These are phyloP conservation scores for Pangasius larnaudii DNA, from an alignment of 2,797 vertebrate species.

Conservation along the genomic window DNA sequence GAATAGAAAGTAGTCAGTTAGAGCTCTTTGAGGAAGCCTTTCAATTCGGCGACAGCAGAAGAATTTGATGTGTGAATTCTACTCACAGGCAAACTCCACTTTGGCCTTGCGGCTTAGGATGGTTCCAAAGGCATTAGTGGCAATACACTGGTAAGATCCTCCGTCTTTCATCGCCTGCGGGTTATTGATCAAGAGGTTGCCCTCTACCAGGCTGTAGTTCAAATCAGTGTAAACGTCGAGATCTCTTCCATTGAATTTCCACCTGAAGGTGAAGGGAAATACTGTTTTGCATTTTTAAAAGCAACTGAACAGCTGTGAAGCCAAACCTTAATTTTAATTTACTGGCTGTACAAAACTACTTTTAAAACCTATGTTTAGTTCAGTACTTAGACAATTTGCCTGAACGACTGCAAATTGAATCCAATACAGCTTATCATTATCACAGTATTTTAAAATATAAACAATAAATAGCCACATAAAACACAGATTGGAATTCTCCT, in stretches of 20 bases:
- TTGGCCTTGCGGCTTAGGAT: conserved; percentile 86
- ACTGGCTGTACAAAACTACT: neutral
- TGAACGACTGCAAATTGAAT: neutral
- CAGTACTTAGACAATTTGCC: no score
- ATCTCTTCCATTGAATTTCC: conserved; percentile 86
- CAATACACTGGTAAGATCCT: conserved; percentile 89
- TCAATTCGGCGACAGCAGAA: neutral
- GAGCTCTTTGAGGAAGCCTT: neutral
- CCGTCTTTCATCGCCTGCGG: conserved; percentile 84
- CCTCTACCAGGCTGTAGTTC: conserved; percentile 85
- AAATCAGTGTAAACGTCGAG: conserved; percentile 81
- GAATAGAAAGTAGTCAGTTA: neutral
- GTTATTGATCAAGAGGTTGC: conserved; percentile 88
- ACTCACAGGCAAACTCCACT: conserved; percentile 94
- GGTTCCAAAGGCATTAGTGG: conserved; percentile 86
- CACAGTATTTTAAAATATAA: no score
- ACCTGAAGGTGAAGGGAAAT: conserved; percentile 72
- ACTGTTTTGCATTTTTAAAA: conserved; percentile 5
- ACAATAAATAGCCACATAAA: no score
- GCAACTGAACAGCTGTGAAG: neutral
- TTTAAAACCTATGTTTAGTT: neutral
- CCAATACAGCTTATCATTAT: no score
- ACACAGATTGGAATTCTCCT: no score
- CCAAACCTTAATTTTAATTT: neutral
- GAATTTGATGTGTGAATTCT: neutral